phyloP scores from a whole-genome alignment of 2,888 invertebrate species.

The Agrypnus murinus region DNA sequence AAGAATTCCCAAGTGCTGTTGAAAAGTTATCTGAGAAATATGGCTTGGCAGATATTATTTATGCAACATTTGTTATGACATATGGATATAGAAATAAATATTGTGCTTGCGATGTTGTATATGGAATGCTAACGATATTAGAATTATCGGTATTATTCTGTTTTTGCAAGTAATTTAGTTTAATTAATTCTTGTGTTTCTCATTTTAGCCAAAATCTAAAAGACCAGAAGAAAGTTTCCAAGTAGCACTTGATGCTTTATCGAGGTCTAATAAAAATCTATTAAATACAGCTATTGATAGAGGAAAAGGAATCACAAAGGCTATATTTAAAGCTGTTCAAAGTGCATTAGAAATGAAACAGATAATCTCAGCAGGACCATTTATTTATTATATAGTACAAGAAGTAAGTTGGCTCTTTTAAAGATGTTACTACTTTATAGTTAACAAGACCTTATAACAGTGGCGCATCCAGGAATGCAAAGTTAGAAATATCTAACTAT shows the following conservation, averaged over 20 bases:
- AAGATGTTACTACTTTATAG: too few relatives aligned
- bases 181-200: too few relatives aligned
- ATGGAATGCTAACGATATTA: slow-evolving; percentile 85
- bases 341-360: slow-evolving; percentile 85
- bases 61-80: slow-evolving; percentile 86
- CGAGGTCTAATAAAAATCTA: slow-evolving; percentile 75
- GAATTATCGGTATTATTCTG: slow-evolving; percentile 77
- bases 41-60: slow-evolving; percentile 80
- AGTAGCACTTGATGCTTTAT: slow-evolving; percentile 81
- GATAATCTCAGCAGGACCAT: slow-evolving; percentile 91
- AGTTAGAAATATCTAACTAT: too few relatives aligned
- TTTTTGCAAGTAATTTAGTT: too few relatives aligned
- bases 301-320: slow-evolving; percentile 81
- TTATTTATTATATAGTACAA: slow-evolving; percentile 88
- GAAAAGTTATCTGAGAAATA: slow-evolving; percentile 81
- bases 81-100: slow-evolving; percentile 88
- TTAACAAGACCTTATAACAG: too few relatives aligned
- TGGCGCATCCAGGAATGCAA: too few relatives aligned
- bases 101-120: slow-evolving; percentile 89
- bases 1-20: slow-evolving; percentile 82
- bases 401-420: slow-evolving; percentile 75
- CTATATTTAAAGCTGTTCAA: slow-evolving; percentile 85
- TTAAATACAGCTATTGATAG: slow-evolving; percentile 79
- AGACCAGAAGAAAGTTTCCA: slow-evolving; percentile 81
- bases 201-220: slow-evolving; percentile 74